phyloP scores from a whole-genome alignment of 2,888 invertebrate species.

The Criorhina ranunculi region DNA sequence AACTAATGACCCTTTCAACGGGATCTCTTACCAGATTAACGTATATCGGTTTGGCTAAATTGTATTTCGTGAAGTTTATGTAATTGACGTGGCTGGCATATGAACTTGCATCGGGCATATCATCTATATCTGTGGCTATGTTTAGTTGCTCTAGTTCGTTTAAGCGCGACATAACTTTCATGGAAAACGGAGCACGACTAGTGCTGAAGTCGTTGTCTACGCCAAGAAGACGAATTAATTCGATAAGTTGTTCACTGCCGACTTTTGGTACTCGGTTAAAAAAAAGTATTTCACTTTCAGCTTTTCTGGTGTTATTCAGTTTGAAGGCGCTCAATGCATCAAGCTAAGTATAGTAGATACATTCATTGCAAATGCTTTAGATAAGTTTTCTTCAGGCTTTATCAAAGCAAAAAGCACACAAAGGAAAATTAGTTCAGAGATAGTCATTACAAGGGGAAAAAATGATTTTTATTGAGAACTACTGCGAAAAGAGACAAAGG shows the following conservation, averaged over 20 bases:
- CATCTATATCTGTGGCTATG: slow-evolving; percentile 91
- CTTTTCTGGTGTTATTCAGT: slow-evolving; percentile 79
- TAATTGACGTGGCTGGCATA: slow-evolving; percentile 95
- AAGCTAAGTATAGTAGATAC: slow-evolving; percentile 72
- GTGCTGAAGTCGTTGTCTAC: slow-evolving; percentile 73
- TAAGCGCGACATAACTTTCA: slow-evolving; percentile 72
- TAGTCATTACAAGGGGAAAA: not conserved
- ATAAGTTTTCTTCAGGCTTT: slow-evolving; percentile 23
- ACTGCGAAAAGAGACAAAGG: not conserved
- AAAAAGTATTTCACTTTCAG: slow-evolving; percentile 80
- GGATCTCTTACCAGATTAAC: slow-evolving; percentile 95
- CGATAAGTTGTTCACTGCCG: slow-evolving; percentile 94
- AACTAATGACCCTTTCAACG: slow-evolving; percentile 94
- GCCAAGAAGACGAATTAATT: slow-evolving; percentile 88
- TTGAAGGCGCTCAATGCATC: slow-evolving; percentile 77
- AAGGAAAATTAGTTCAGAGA: slow-evolving; percentile 23
- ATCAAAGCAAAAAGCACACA: slow-evolving; percentile 25
- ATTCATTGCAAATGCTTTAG: slow-evolving; percentile 10
- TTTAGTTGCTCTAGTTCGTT: slow-evolving; percentile 82
- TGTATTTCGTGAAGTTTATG: slow-evolving; percentile 92
- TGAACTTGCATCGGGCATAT: slow-evolving; percentile 89
- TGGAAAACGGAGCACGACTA: slow-evolving; percentile 87
- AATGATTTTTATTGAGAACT: slow-evolving; percentile 19
- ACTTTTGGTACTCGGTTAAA: slow-evolving; percentile 91
- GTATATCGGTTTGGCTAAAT: slow-evolving; percentile 92